Base-by-base conservation (phyloP, 2,797 vertebrate genomes). In the Vireo griseus region DNA sequence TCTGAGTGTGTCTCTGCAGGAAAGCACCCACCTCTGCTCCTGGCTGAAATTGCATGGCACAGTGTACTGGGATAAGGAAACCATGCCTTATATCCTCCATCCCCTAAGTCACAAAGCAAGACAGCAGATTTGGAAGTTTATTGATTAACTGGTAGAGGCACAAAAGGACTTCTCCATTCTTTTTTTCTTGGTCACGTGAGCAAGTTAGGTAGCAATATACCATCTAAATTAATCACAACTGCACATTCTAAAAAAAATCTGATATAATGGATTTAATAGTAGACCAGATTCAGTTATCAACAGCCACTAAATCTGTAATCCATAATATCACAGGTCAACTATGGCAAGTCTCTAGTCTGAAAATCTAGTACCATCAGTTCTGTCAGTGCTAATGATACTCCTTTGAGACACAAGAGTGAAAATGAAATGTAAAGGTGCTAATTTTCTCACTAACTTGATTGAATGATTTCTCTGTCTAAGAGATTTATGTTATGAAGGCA, bases 371-470 rank as follows among this genome's bases (percentile, higher is more conserved):
- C 67, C 81, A 95, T 66, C 81, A 71, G 10, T 92, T 94, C 86
- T 95, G 86, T 86, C 62, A 83, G 76, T 72, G 75, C 72, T 91
- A 93, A 87, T 88, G 74, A 92, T 91, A 77, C 31, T 71, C 61
- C 61, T 91, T 72, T 72, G 55, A 94, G 67, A 69, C 59, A 85
- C 17, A 74, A 71, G 57, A 85, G 48, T 54, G 39, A 91, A 91
- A 94, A 95, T 62, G 39, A 91, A 96, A 92, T 0, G 7, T 71
- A 94, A 95, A 95, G 85, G 91, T 88, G 92, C 45, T 94, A 91
- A 92, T 95, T 97, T 96, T 94, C 74, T 79, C 66, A 81, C 90
- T 94, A 96, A 67, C 51, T 87, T 96, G 90, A 92, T 81, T 81
- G 91, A 89, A 73, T 89, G 52, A 84, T 92, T 96, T 86, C 58